Percentiles rank a stretch among this genome's conserved stretches.
Evolutionary conservation across 2,113 vertebrate species (phyloP).

Genomic region (Bubalus kerabau): DNA sequence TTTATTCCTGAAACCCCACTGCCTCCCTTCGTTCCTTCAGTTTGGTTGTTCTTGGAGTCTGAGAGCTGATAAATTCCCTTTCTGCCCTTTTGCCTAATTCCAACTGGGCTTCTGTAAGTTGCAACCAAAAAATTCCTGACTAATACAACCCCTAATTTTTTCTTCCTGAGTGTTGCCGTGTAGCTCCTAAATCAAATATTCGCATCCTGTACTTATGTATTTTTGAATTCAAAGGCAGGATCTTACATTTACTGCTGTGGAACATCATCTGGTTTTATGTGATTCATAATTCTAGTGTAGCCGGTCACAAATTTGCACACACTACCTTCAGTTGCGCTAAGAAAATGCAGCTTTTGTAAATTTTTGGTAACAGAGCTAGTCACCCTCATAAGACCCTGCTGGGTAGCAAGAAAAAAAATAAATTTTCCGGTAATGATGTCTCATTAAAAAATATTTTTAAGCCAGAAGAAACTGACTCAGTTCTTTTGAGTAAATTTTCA

Average conservation of each 20-base stretch:
- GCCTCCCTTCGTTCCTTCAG: neutral
- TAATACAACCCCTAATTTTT: slow-evolving; percentile 51
- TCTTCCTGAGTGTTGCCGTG: neutral
- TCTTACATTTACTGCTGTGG: neutral
- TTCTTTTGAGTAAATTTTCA: slow-evolving; percentile 6
- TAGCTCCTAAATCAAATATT: slow-evolving; percentile 41
- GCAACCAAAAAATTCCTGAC: slow-evolving; percentile 49
- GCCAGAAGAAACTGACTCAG: neutral
- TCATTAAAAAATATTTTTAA: slow-evolving; percentile 1
- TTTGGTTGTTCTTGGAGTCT: slow-evolving; percentile 51
- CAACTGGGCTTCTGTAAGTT: slow-evolving; percentile 58
- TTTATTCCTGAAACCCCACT: neutral
- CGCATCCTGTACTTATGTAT: neutral
- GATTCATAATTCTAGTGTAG: neutral
- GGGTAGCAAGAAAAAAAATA: neutral
- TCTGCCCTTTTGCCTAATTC: slow-evolving; percentile 50
- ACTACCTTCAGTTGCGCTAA: neutral
- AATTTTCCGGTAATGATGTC: neutral
- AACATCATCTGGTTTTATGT: slow-evolving; percentile 24
- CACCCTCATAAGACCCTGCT: neutral
- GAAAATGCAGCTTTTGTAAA: slow-evolving; percentile 39
- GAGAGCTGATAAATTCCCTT: slow-evolving; percentile 47
- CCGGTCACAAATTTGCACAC: neutral
- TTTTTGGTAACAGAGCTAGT: slow-evolving; percentile 2
- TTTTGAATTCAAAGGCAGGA: neutral